These are phyloP conservation scores for Conus ventricosus DNA, from an alignment of 1,140 invertebrate genomes.

Conservation along the genomic window DNA sequence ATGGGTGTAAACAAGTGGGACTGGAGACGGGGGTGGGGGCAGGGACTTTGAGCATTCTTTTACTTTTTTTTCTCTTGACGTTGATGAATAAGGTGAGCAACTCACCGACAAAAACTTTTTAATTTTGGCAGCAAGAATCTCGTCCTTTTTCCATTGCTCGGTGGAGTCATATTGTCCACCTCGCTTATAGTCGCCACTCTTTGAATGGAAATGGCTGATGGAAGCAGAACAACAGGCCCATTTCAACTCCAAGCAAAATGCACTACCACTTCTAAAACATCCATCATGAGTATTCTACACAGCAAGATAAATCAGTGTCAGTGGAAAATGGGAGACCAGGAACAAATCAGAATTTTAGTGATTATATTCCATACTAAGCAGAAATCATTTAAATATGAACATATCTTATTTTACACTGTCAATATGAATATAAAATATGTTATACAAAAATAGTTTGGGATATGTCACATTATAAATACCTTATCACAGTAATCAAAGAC, in stretches of 20 bases:
- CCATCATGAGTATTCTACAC: neutral
- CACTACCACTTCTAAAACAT: neutral
- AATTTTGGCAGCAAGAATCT: constrained; percentile 93
- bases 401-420: too few species aligned
- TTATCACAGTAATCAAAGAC: too few species aligned
- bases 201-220: constrained; percentile 43
- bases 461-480: too few species aligned
- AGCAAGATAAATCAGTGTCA: neutral
- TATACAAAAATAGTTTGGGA: too few species aligned
- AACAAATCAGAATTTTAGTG: too few species aligned
- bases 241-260: neutral
- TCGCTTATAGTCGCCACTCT: constrained; percentile 37
- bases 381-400: too few species aligned
- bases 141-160: constrained; percentile 79
- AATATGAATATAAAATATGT: too few species aligned
- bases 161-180: constrained; percentile 45
- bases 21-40: too few species aligned
- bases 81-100: constrained; percentile 12
- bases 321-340: too few species aligned
- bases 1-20: neutral
- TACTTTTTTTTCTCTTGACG: neutral
- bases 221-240: neutral
- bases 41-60: too few species aligned
- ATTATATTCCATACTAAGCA: too few species aligned
- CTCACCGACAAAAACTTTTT: constrained; percentile 95